phyloP scores from a whole-genome alignment of 2,797 vertebrate species.

The Scarus forsteni region DNA sequence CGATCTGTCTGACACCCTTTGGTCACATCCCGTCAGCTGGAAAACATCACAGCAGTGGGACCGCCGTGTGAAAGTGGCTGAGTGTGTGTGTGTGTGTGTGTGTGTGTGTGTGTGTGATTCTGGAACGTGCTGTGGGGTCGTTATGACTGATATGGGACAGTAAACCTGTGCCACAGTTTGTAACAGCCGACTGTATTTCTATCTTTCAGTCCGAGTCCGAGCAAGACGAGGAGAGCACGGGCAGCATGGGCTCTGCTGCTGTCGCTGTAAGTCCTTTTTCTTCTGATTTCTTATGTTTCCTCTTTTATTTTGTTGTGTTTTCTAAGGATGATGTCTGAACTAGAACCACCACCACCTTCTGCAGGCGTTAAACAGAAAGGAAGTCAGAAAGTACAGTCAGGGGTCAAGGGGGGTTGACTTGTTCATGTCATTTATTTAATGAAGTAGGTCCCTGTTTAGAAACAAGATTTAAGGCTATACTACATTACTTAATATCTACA shows the following conservation, averaged over 20 bases:
- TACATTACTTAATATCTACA: no score
- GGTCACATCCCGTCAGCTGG: conserved; percentile 49
- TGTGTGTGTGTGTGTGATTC: conserved; percentile 18
- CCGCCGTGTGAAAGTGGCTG: conserved; percentile 23
- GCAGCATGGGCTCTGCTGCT: conserved; percentile 78
- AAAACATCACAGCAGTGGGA: conserved; percentile 53
- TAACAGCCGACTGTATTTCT: conserved; percentile 24
- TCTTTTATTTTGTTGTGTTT: not conserved
- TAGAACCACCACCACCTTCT: no score
- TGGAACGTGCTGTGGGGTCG: conserved; percentile 5
- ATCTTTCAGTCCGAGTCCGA: conserved; percentile 82
- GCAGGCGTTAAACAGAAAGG: no score
- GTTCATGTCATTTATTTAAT: no score
- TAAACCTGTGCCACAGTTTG: conserved; percentile 2
- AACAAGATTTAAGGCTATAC: no score
- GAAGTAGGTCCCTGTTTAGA: no score
- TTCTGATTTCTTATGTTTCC: not conserved
- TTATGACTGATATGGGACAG: conserved; percentile 6
- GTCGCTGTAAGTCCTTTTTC: conserved; percentile 81
- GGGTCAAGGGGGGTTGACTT: no score
- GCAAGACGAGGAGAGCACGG: conserved; percentile 82
- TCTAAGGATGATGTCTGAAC: no score
- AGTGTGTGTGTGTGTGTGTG: conserved; percentile 3
- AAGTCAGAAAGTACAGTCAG: no score
- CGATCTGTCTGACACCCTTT: conserved; percentile 71